Conservation (phyloP, 2,797 vertebrate genomes). For the Meriones psammophilus region DNA sequence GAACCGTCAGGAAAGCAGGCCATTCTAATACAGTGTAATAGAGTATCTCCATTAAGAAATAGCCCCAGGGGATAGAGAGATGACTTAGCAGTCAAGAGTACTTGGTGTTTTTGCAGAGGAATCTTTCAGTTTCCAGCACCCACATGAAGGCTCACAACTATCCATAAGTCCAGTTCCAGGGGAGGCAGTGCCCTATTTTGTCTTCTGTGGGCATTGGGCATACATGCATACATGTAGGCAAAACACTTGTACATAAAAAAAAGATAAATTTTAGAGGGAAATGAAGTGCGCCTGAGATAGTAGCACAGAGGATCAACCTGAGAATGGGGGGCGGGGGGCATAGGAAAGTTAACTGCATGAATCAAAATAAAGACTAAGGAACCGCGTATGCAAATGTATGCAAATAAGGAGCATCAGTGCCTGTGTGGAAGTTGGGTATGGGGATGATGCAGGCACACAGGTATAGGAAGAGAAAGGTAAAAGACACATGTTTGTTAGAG, state of each 20-base stretch:
- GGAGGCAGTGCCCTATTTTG: not conserved
- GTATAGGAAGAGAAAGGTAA: not conserved
- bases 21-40: not conserved
- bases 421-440: fast-evolving
- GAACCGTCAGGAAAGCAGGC: not conserved
- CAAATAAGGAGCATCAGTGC: not conserved
- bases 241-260: not conserved
- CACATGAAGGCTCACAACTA: not conserved
- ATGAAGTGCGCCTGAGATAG: not conserved
- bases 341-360: not conserved
- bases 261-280: not conserved
- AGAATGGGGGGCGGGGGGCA: not conserved
- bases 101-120: not conserved
- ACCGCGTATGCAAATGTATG: not conserved
- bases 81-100: not conserved
- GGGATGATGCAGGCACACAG: not conserved
- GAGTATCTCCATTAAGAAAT: conserved; percentile 25
- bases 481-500: not conserved
- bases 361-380: conserved; percentile 17
- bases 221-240: not conserved
- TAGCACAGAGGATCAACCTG: conserved; percentile 1
- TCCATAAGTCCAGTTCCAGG: not conserved
- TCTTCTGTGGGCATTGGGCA: not conserved
- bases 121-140: not conserved
- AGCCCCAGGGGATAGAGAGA: not conserved